Evolutionary conservation across 2,888 invertebrate species (phyloP).

Genomic region (Hyposoter didymator): DNA sequence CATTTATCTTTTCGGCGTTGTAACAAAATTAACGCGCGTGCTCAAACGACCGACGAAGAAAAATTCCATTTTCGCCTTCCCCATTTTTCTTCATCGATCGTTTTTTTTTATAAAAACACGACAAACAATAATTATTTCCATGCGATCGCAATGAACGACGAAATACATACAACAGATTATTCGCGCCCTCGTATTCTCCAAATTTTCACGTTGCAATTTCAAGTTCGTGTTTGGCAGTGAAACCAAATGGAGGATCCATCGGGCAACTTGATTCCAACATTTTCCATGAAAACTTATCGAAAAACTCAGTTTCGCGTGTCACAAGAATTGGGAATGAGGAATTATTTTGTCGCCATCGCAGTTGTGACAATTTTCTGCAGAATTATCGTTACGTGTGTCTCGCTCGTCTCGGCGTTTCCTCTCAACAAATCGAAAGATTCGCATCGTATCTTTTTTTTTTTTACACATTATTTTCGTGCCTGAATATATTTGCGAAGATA

Average conservation of each 20-base stretch:
- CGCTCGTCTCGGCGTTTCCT: constrained; percentile 55
- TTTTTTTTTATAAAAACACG: constrained; percentile 33
- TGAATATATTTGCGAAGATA: constrained; percentile 34
- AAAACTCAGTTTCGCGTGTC: too few species aligned
- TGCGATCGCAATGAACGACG: too few species aligned
- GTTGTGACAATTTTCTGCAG: constrained; percentile 16
- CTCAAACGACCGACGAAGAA: constrained; percentile 58
- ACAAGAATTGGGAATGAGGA: constrained; percentile 15
- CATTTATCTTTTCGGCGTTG: constrained; percentile 68
- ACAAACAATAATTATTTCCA: background rate
- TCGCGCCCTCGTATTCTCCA: too few species aligned
- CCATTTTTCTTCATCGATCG: constrained; percentile 40
- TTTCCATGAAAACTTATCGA: too few species aligned
- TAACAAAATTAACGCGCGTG: constrained; percentile 65
- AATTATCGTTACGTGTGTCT: constrained; percentile 52
- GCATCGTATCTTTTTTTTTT: constrained; percentile 41
- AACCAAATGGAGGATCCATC: background rate
- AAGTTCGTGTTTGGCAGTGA: too few species aligned
- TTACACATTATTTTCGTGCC: constrained; percentile 51
- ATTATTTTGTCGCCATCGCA: constrained; percentile 23
- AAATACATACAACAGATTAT: too few species aligned
- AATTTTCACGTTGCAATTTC: constrained; percentile 46
- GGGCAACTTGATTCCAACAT: too few species aligned
- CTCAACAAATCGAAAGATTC: constrained; percentile 26
- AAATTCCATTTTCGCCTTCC: too few species aligned